Percentiles rank a stretch among this genome's conserved stretches.
Evolutionary conservation across 2,888 invertebrate genomes (phyloP).

Genomic region (Chaetogeoica ovagalla): DNA sequence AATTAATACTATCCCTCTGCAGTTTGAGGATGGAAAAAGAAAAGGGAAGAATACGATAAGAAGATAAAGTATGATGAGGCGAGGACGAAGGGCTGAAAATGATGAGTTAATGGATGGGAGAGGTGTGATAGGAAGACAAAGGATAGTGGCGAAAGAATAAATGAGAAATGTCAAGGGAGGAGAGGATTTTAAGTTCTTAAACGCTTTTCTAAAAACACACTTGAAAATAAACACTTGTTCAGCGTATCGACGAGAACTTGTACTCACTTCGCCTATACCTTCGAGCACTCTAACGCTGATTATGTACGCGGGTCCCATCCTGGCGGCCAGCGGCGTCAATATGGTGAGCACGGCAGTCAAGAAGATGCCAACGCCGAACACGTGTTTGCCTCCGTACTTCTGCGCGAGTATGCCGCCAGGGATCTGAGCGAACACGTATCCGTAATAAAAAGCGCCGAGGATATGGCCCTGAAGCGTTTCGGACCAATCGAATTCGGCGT

Average conservation of each 20-base stretch:
- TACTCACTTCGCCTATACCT: conserved; percentile 62
- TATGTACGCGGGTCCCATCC: conserved; percentile 64
- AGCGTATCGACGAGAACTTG: neutral
- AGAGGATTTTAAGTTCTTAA: no score
- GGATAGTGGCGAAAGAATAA: no score
- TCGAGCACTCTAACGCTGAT: conserved; percentile 65
- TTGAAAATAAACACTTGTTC: no score
- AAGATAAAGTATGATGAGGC: no score
- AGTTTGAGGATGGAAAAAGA: no score
- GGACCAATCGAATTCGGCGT: conserved; percentile 60
- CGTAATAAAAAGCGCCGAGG: conserved; percentile 63
- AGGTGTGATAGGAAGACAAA: no score
- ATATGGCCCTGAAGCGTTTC: conserved; percentile 60
- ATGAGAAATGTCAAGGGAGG: no score
- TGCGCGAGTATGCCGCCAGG: conserved; percentile 62
- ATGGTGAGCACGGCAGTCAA: conserved; percentile 61
- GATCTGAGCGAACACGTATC: conserved; percentile 62
- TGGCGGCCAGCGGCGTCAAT: conserved; percentile 61
- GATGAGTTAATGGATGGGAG: no score
- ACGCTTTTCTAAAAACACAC: no score
- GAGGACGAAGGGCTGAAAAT: no score
- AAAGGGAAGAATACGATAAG: no score
- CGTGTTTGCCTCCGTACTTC: conserved; percentile 61
- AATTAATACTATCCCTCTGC: no score
- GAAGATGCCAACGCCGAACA: conserved; percentile 62